phyloP scores from a whole-genome alignment of 2,888 invertebrate genomes.

The Therioaphis trifolii region DNA sequence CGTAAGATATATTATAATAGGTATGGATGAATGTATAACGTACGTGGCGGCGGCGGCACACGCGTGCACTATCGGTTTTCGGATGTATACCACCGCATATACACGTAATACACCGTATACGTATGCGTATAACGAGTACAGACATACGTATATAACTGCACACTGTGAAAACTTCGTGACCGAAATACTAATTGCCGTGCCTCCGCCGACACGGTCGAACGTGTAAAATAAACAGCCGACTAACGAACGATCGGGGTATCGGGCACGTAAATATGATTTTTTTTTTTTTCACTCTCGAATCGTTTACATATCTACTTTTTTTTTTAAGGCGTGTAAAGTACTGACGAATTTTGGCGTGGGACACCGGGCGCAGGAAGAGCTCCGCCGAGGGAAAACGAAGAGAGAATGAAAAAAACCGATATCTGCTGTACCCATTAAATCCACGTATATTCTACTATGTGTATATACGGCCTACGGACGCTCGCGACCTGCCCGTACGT shows the following conservation, averaged over 20 bases:
- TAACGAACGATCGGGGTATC: background rate
- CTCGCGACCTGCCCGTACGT: no score
- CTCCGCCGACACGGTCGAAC: slow-evolving; percentile 25
- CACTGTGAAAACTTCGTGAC: slow-evolving; percentile 54
- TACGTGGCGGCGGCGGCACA: background rate
- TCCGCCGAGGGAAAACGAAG: background rate
- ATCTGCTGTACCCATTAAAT: background rate
- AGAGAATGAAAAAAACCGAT: background rate
- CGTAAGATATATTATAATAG: no score
- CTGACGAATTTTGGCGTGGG: background rate
- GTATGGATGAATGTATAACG: background rate
- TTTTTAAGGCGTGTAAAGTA: background rate
- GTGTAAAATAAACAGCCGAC: slow-evolving; percentile 37
- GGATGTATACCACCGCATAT: background rate
- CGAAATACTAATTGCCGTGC: slow-evolving; percentile 55
- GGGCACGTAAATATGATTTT: background rate
- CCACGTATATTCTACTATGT: no score
- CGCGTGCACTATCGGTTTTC: slow-evolving; percentile 43
- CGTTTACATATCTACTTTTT: background rate
- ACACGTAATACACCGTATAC: no score
- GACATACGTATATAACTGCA: no score
- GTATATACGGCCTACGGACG: no score
- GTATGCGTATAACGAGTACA: no score
- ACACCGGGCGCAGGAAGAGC: background rate
- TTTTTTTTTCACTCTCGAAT: background rate